phyloP scores from a whole-genome alignment of 2,113 vertebrate species.

The Chlamydotis undulata region DNA sequence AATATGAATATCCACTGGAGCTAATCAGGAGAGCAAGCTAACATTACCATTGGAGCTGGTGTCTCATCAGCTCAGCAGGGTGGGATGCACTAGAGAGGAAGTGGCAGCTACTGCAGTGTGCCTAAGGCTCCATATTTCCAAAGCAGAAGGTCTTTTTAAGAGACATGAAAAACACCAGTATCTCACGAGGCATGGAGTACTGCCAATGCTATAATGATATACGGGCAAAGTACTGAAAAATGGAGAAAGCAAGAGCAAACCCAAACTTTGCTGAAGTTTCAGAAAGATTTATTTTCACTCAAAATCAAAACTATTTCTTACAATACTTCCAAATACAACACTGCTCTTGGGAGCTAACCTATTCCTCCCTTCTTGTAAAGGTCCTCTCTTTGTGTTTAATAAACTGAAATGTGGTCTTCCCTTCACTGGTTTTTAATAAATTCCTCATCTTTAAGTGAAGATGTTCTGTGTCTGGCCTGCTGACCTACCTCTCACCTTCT shows the following conservation, averaged over 20 bases:
- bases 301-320: background rate
- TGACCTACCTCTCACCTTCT: slow-evolving; percentile 23
- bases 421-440: background rate
- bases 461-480: background rate
- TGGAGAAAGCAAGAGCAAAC: background rate
- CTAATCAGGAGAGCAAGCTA: background rate
- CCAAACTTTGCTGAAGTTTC: background rate
- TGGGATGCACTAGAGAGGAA: background rate
- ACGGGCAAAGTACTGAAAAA: background rate
- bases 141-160: background rate
- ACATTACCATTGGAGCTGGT: background rate
- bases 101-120: background rate
- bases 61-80: background rate
- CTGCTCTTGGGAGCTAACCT: background rate
- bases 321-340: background rate
- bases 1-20: background rate
- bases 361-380: slow-evolving; percentile 4
- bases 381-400: background rate
- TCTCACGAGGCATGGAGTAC: background rate
- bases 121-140: background rate
- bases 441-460: background rate
- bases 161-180: background rate
- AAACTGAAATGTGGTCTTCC: background rate
- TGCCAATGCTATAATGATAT: background rate
- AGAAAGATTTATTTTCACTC: slow-evolving; percentile 7